Evolutionary conservation across 2,888 invertebrate genomes (phyloP).

Genomic region (Acanthosepion esculentum): DNA sequence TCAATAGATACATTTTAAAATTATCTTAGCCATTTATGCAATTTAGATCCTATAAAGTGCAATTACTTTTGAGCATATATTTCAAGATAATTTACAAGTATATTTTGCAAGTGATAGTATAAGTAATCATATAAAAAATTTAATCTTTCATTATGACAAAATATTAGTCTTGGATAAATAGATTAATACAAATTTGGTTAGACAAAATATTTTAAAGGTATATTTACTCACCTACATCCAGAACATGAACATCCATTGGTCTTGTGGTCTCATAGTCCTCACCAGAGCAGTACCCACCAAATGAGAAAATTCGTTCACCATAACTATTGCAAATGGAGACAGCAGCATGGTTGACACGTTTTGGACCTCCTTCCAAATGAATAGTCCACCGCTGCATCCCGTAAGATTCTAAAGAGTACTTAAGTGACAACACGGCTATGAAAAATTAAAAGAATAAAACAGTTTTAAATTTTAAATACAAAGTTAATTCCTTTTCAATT

Average conservation of each 20-base stretch:
- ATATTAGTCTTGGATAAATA: too few relatives aligned
- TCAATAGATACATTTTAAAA: too few relatives aligned
- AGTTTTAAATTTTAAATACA: too few relatives aligned
- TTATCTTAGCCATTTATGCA: too few relatives aligned
- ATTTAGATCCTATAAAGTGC: too few relatives aligned
- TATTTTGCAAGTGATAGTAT: too few relatives aligned
- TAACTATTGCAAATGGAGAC: slow-evolving; percentile 79
- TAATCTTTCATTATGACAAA: too few relatives aligned
- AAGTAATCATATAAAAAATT: too few relatives aligned
- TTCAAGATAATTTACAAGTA: too few relatives aligned
- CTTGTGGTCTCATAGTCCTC: slow-evolving; percentile 80
- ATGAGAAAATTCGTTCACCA: slow-evolving; percentile 84
- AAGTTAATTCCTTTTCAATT: too few relatives aligned
- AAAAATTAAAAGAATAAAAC: neutral
- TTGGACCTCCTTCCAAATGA: slow-evolving; percentile 90
- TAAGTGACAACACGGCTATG: neutral
- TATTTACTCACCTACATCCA: slow-evolving; percentile 82
- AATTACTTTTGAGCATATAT: too few relatives aligned
- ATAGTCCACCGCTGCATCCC: slow-evolving; percentile 82
- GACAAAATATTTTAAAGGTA: neutral
- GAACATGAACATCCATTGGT: slow-evolving; percentile 89
- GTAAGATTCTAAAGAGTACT: slow-evolving; percentile 24
- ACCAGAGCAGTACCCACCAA: slow-evolving; percentile 92
- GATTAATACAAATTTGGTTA: too few relatives aligned
- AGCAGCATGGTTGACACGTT: slow-evolving; percentile 93